phyloP scores from a whole-genome alignment of 1,140 invertebrate genomes.

The Drosophila cardini region DNA sequence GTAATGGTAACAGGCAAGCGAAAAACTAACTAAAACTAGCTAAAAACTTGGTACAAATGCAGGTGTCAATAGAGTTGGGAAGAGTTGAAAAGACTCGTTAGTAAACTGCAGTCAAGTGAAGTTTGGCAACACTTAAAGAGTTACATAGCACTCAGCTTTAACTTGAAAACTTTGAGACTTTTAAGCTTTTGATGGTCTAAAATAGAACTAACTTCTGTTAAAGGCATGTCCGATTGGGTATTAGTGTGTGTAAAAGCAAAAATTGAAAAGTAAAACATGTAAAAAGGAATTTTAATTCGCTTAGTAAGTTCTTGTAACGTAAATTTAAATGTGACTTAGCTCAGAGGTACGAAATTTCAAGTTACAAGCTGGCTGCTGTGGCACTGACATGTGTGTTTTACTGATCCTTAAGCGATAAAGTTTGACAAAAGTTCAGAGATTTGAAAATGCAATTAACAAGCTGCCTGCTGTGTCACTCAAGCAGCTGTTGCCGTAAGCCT shows the following conservation, averaged over 20 bases:
- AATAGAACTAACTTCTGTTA: no score
- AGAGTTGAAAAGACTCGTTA: not conserved
- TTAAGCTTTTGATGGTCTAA: no score
- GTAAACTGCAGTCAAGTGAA: not conserved
- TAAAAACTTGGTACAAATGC: slow-evolving; percentile 36
- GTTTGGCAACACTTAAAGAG: slow-evolving; percentile 8
- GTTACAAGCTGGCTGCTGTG: slow-evolving; percentile 19
- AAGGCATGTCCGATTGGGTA: no score
- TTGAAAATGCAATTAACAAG: slow-evolving; percentile 16
- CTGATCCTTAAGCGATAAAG: slow-evolving; percentile 4
- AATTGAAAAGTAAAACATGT: no score
- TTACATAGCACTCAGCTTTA: no score
- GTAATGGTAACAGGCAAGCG: slow-evolving; percentile 21
- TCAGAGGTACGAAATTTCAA: slow-evolving; percentile 1
- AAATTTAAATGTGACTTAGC: not conserved
- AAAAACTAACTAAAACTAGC: slow-evolving; percentile 3
- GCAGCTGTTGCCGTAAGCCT: slow-evolving; percentile 28
- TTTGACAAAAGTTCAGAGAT: slow-evolving; percentile 1
- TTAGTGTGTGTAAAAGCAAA: no score
- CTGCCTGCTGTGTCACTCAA: slow-evolving; percentile 32
- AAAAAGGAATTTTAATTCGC: no score
- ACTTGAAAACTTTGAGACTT: no score
- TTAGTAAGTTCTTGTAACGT: not conserved
- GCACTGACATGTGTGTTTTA: slow-evolving; percentile 37
- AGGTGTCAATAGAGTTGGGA: not conserved